Evolutionary conservation across 2,797 vertebrate genomes (phyloP).

Genomic region (Cirrhinus molitorella): DNA sequence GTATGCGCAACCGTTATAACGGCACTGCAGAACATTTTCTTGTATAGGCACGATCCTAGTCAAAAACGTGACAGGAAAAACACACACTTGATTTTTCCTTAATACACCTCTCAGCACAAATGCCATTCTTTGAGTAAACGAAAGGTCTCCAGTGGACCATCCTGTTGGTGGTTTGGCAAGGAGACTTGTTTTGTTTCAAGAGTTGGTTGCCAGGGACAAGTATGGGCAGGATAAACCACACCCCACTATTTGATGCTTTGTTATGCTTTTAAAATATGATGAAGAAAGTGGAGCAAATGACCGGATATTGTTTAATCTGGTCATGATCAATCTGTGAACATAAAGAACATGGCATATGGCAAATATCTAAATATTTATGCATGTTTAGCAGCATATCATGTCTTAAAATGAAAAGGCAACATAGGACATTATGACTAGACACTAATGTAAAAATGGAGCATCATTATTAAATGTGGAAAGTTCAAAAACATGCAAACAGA

Average conservation of each 20-base stretch:
- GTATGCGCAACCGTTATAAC: neutral
- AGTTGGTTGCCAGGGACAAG: neutral
- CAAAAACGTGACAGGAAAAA: neutral
- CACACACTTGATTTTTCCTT: neutral
- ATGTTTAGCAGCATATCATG: neutral
- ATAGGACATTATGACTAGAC: neutral
- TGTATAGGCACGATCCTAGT: neutral
- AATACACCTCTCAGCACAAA: neutral
- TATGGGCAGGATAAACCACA: constrained; percentile 19
- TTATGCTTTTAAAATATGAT: neutral
- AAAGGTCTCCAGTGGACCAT: neutral
- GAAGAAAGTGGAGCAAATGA: neutral
- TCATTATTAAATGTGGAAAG: neutral
- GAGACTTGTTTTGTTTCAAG: neutral
- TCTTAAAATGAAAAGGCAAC: neutral
- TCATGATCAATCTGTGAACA: neutral
- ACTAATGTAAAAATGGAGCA: neutral
- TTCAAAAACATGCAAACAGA: neutral
- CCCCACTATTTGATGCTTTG: neutral
- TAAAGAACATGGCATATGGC: neutral
- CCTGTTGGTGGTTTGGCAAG: neutral
- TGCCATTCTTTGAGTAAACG: neutral
- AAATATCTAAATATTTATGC: neutral
- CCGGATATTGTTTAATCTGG: neutral
- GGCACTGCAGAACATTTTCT: neutral